phyloP scores from a whole-genome alignment of 2,113 vertebrate species.

The Chiloscyllium plagiosum region DNA sequence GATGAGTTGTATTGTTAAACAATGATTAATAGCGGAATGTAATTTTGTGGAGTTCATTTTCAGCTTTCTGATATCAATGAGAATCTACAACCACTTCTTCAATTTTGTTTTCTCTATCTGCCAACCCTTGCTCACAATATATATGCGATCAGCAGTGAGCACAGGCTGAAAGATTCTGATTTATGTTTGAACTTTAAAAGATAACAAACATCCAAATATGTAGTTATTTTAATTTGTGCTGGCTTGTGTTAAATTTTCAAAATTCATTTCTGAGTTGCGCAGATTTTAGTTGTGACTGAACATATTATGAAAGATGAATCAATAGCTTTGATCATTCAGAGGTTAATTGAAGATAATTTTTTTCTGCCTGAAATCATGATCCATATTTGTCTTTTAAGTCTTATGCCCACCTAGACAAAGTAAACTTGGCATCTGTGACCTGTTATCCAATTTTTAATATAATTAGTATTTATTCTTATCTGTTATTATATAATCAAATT shows the following conservation, averaged over 20 bases:
- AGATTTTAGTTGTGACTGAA: not conserved
- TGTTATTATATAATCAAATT: not conserved
- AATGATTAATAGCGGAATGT: not conserved
- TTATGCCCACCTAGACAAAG: not conserved
- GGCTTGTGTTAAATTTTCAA: not conserved
- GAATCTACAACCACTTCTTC: not conserved
- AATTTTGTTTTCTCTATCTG: not conserved
- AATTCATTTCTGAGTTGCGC: not conserved
- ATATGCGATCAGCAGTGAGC: not conserved
- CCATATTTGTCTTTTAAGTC: not conserved
- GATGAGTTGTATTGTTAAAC: not conserved
- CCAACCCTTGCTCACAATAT: not conserved
- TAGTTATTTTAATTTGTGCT: not conserved
- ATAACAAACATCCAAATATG: not conserved
- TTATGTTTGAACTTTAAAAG: not conserved
- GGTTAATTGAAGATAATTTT: not conserved
- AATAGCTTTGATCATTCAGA: not conserved
- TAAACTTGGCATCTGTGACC: not conserved
- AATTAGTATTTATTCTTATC: not conserved
- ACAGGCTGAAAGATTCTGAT: not conserved
- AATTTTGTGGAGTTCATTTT: not conserved
- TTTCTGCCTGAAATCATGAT: not conserved
- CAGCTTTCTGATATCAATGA: not conserved
- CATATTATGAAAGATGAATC: not conserved
- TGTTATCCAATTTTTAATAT: constrained; percentile 15